These are phyloP conservation scores for Microplitis mediator DNA, from an alignment of 1,140 invertebrate species.

Conservation along the genomic window DNA sequence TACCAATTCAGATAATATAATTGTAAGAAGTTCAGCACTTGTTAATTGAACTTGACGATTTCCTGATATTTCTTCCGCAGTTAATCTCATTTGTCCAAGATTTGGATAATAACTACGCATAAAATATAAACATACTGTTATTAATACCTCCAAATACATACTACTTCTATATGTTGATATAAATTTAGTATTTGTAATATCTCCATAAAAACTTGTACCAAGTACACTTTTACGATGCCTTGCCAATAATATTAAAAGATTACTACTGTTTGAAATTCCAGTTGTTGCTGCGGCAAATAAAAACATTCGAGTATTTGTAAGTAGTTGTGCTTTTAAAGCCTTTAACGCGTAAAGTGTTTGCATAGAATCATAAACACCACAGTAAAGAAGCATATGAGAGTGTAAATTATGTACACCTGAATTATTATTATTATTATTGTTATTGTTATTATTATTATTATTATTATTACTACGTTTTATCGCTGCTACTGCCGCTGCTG, in stretches of 20 bases:
- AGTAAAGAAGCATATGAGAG: slow-evolving; percentile 83
- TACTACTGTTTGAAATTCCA: slow-evolving; percentile 65
- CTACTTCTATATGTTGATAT: slow-evolving; percentile 72
- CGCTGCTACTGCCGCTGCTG: slow-evolving; percentile 36
- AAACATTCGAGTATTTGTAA: slow-evolving; percentile 75
- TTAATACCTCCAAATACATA: slow-evolving; percentile 84
- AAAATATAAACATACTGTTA: slow-evolving; percentile 81
- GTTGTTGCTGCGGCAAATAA: slow-evolving; percentile 76
- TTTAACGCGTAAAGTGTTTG: slow-evolving; percentile 80
- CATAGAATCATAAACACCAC: slow-evolving; percentile 79
- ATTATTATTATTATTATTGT: too few species aligned
- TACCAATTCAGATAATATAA: slow-evolving; percentile 79
- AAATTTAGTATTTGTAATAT: slow-evolving; percentile 68
- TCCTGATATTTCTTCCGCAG: slow-evolving; percentile 75
- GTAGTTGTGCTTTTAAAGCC: slow-evolving; percentile 75
- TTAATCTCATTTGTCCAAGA: slow-evolving; percentile 69
- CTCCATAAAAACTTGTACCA: slow-evolving; percentile 79
- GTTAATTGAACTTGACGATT: slow-evolving; percentile 79
- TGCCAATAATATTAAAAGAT: slow-evolving; percentile 71
- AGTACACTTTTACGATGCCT: slow-evolving; percentile 82
- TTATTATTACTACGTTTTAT: slow-evolving; percentile 37
- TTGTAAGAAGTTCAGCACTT: slow-evolving; percentile 78
- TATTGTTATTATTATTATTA: too few species aligned
- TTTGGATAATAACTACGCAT: slow-evolving; percentile 83
- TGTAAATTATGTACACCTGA: slow-evolving; percentile 76